Conservation (phyloP, 2,113 vertebrate genomes). For the Globicephala melas region DNA sequence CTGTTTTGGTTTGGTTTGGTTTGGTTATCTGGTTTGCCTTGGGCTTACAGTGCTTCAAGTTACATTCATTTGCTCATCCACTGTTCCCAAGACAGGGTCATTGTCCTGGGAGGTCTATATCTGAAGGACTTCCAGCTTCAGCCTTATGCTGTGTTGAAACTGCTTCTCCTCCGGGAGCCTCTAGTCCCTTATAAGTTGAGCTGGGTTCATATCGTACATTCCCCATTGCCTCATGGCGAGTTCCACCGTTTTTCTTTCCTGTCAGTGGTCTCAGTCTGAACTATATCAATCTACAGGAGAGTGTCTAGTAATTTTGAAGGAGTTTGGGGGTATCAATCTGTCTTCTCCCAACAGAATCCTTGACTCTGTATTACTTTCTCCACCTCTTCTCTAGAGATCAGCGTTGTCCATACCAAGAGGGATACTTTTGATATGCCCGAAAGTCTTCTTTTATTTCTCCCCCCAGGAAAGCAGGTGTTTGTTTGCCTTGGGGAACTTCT, state of each 20-base stretch:
- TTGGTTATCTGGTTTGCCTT: not conserved
- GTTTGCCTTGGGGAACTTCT: not conserved
- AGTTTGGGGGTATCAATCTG: not conserved
- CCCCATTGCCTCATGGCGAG: not conserved
- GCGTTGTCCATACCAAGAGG: not conserved
- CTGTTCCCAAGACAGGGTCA: not conserved
- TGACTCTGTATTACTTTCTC: not conserved
- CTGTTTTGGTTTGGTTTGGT: not conserved
- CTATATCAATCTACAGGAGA: not conserved
- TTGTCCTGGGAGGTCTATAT: not conserved
- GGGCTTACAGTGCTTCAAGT: not conserved
- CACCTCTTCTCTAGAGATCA: not conserved
- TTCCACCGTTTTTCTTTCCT: not conserved
- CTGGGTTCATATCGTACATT: not conserved
- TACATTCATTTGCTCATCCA: not conserved
- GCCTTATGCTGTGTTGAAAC: not conserved
- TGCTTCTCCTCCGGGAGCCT: not conserved
- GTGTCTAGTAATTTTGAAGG: not conserved
- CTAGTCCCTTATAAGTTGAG: not conserved
- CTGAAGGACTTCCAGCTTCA: not conserved
- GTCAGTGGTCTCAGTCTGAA: not conserved
- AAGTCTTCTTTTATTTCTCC: not conserved
- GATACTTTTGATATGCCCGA: not conserved
- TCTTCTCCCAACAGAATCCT: not conserved
- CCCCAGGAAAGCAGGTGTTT: not conserved